Base-by-base conservation (phyloP, 1,140 invertebrate genomes). In the Coelopa frigida region DNA sequence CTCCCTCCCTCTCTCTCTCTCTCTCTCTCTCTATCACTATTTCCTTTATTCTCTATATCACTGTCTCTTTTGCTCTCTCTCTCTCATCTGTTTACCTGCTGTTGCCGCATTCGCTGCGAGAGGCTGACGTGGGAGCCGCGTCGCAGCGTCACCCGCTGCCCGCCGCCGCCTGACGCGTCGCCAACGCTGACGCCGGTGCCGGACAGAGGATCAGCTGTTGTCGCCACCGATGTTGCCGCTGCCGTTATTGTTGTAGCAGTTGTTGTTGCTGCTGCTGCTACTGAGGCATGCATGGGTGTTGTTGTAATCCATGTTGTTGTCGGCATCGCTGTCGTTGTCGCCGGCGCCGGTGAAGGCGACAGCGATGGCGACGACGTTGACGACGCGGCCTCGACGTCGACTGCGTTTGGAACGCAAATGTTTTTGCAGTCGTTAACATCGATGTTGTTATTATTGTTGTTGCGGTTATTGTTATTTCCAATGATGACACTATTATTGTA, bases 91-190 rank as follows among this genome's bases (percentile, higher is more conserved):
- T 61, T 65, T 65, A 59, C 62, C 62, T 66, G 62, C 50, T 66
- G 62, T 57, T 66, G 62, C 53, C 59, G 62, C 57, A 66, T 62
- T 52, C 58, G 62, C 26, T 56, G 55, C 44, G 62, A 65, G 23
- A 58, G 58, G 32, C 58, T 52, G 23, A 66, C 46, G 40, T 56
- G 59, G 17, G 56, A 58, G 38, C 59, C 62, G 21, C 62, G 59
- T 32, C 57, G 52, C 32, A 46, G 46, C 22, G 26, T 17, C 17
- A 50, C 18, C 38, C 44, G 21, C 41, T 26, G 24, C 42, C 35
- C 23, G 41, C 17, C 17, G 33, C 3, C 20, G 20, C 17, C 33
- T 35, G 33, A 20, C 17, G 17, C 20, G n/a, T 33, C 31, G 5
- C 6, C 33, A 12, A 35, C 11, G 5, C 15, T 10, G 12, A 5